Base-by-base conservation (phyloP, 2,797 vertebrate species). In the Acestrorhynchus altus region DNA sequence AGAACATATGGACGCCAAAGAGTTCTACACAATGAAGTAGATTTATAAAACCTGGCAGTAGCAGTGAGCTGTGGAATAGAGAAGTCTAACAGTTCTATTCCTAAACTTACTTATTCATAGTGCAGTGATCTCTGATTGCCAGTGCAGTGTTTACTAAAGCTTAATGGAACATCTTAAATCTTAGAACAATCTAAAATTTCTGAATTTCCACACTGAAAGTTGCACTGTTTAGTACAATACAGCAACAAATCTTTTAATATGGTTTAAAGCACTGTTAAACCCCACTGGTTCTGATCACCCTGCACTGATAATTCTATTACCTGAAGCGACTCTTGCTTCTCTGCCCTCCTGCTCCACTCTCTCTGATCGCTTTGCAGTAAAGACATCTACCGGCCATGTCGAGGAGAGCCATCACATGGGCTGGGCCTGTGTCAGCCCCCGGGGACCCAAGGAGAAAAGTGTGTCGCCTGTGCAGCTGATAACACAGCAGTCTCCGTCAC, bases 391-490 rank as follows among this genome's bases (percentile, higher is more conserved):
- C 81, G 74, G 82, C 86, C 78, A 84, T 67, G 74, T 82, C 77
- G 81, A 82, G 87, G 86, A 86, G 87, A 81, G 84, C 56, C 83
- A 84, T 87, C 82, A 81, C 87, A 83, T 84, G 87, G 74, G 70
- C 84, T 80, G 47, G 82, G 83, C 85, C 67, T 86, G 83, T 86
- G 88, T 79, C 78, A 83, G 81, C 86, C 90, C 87, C 16, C 24
- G 65, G 82, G 59, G 79, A 76, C 59, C 12, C 39, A 26, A 83
- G 87, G 86, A 88, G 87, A 92, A 91, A 60, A 60, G 88, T 90
- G 85, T 90, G 91, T 91, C 89, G 88, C 83, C 90, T 92, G 87
- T 83, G 86, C 84, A 84, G 88, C 90, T 88, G 91, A 93, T 92
- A 92, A 91, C 87, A 81, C 84, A 57, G 83, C 83, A 66, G 84